Base-by-base conservation (phyloP, 2,113 vertebrate species). In the Arizona elegans region DNA sequence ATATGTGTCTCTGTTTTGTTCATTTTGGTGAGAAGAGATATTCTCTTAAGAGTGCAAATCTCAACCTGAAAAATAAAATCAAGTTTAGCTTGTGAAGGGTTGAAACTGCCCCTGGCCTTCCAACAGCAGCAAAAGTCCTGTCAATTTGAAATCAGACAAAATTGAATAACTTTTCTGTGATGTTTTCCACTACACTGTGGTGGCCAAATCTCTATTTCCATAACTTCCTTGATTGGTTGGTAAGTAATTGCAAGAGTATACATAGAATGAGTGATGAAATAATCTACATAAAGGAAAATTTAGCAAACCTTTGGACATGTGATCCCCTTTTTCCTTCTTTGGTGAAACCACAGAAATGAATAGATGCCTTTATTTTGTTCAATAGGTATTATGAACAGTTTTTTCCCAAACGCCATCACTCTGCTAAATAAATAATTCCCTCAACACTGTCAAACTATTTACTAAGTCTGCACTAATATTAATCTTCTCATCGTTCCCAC, bases 11-110 rank as follows among this genome's bases (percentile, higher is more conserved):
- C 13, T 54, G 9, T 91, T 92, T 89, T 87, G 9, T 92, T 94
- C 8, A 86, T 93, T 94, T 95, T 91, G 87, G 89, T 53, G 6
- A 91, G 81, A 91, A 93, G 93, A 1, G 1, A 89, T 3, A 43
- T 43, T 85, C n/a, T 91, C 92, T 91, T 24, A 91, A 8, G 93
- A 89, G 86, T 92, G 58, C 85, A 88, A 54, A 58, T 92, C 53
- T 90, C 86, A 75, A 3, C 53, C 93, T 55, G 10, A 94, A 89
- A 62, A 95, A 53, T 53, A 24, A 12, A 33, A 38, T 21, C 23
- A 54, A 38, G 12, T 75, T 75, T 75, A 17, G 6, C 29, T 33
- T 38, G 50, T 23, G 6, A 75, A 17, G 9, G 11, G n/a, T 17
- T 53, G 62, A 91, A 91, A 21, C 29, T 81, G 50, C 19, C 33